Evolutionary conservation across 2,113 vertebrate genomes (phyloP), one percentile per base, ranked within the genome.

Genomic region (Accipiter cooperii): DNA sequence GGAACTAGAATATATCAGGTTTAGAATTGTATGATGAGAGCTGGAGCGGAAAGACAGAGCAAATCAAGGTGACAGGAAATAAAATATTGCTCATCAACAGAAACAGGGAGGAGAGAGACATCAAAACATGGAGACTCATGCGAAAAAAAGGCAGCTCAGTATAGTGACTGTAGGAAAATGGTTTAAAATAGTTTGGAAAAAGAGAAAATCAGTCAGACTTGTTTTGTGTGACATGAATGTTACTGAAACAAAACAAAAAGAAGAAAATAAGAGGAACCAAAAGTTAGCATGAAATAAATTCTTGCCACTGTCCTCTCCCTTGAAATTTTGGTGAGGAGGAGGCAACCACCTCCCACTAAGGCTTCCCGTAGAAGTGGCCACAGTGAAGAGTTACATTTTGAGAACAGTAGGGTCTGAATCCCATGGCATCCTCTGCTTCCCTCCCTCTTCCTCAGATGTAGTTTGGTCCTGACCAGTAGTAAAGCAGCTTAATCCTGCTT

Each of bases 1-100:
- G 25, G 22, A 90, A 77, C 40, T 54, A 83, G 91, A 80, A 95
- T 90, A 95, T 96, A 96, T 93, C 65, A 71, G 38, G 28, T 55
- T 87, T 81, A 42, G 52, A 87, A 89, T 47, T 90, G 77, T 93
- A 10, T 73, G 20, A 46, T 79, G 80, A 79, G 86, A 97, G 34
- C 70, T 91, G 77, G 88, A 93, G 88, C 1, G 0, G 86, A 97
- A 94, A 84, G 81, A 75, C 84, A 65, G 90, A 92, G 85, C 70
- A 95, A 87, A 95, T 83, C 74, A 82, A 95, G 86, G 80, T 87
- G 95, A 74, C 38, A 84, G 78, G 69, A 90, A 89, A 81, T 90
- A 92, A 96, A 95, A 93, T 82, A 82, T 75, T 91, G 73, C 42
- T 96, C 85, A 92, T 97, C 90, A 81, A 46, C 57, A 91, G 61